A percentile compares a stretch with the other conserved stretches of the same genome.
Conservation (phyloP, 2,113 vertebrate species). For the Mobula birostris region DNA sequence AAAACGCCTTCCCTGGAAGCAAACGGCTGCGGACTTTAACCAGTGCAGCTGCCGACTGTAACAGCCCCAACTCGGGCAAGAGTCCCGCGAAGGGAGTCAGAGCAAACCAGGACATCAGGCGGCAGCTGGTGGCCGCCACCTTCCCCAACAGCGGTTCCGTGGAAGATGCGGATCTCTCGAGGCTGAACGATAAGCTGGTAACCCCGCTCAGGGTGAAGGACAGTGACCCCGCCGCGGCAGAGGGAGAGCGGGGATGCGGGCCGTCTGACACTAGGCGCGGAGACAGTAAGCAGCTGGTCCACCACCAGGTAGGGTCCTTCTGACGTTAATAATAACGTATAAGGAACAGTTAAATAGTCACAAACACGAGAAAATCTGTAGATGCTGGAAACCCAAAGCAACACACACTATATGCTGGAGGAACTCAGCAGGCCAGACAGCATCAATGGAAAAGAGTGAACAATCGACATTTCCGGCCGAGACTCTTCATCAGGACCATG, state of each 20-base stretch:
- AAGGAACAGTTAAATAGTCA: background rate
- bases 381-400: too few species aligned
- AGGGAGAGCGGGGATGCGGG: constrained; percentile 89
- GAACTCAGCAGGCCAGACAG: too few species aligned
- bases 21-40: constrained; percentile 53
- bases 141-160: constrained; percentile 68
- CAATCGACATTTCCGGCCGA: too few species aligned
- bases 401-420: too few species aligned
- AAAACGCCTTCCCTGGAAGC: constrained; percentile 52
- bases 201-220: constrained; percentile 81
- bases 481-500: too few species aligned
- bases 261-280: constrained; percentile 86
- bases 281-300: constrained; percentile 85
- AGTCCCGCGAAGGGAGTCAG: too few species aligned
- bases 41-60: constrained; percentile 65
- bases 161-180: constrained; percentile 73
- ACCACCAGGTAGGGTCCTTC: constrained; percentile 78
- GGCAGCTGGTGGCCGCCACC: background rate
- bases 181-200: constrained; percentile 89
- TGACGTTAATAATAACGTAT: background rate
- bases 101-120: too few species aligned
- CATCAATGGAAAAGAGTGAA: too few species aligned
- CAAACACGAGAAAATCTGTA: too few species aligned
- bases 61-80: constrained; percentile 65
- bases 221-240: constrained; percentile 74